These are phyloP conservation scores for Silurus meridionalis DNA, from an alignment of 2,113 vertebrate species.

Conservation along the genomic window DNA sequence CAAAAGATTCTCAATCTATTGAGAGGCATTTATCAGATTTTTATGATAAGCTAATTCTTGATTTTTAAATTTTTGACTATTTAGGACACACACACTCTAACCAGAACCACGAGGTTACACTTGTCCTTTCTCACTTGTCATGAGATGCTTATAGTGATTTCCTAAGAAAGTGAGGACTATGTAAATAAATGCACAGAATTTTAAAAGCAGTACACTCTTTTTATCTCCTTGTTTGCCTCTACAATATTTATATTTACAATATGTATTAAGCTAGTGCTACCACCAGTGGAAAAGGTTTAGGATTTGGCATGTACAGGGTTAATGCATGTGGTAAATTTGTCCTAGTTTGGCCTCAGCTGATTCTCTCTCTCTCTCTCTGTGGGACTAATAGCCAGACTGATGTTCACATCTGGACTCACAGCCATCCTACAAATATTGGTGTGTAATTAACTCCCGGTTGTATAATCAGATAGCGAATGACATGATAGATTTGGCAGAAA, in stretches of 20 bases:
- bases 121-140: too few relatives aligned
- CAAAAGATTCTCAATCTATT: neutral
- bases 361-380: slow-evolving; percentile 3
- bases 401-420: slow-evolving; percentile 8
- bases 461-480: neutral
- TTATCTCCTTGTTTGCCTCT: neutral
- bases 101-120: too few relatives aligned
- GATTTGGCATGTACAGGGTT: neutral
- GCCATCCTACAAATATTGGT: neutral
- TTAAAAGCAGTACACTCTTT: neutral
- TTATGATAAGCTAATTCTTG: neutral
- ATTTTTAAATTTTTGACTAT: neutral
- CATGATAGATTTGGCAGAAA: slow-evolving; percentile 8
- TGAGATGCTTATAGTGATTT: neutral
- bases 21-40: neutral
- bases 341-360: neutral
- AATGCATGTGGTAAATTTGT: neutral
- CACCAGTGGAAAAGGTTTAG: slow-evolving; percentile 11
- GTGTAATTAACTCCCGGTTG: neutral
- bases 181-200: neutral
- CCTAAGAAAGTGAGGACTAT: neutral
- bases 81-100: neutral
- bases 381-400: slow-evolving; percentile 56
- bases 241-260: neutral
- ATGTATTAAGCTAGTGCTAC: neutral